phyloP scores from a whole-genome alignment of 2,888 invertebrate genomes.

The Syrista parreyssii region DNA sequence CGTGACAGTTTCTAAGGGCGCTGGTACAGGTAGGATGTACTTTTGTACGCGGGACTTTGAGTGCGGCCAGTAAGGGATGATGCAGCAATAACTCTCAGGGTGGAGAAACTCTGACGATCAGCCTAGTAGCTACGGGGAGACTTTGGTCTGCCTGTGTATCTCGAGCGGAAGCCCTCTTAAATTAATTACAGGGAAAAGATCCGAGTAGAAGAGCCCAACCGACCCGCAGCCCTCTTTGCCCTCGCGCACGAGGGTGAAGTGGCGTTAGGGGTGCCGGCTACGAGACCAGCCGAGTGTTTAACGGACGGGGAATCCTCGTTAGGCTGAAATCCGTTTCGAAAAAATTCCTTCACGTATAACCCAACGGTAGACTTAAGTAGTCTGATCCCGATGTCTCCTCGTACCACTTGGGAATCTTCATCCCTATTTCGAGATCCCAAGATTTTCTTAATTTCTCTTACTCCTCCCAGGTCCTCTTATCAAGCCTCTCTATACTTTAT shows the following conservation, averaged over 20 bases:
- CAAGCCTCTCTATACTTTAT: neutral
- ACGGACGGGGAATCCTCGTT: constrained; percentile 54
- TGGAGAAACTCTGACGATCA: neutral
- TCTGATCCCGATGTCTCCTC: constrained; percentile 16
- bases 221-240: constrained; percentile 18
- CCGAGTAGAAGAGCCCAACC: constrained; percentile 50
- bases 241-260: constrained; percentile 22
- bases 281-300: constrained; percentile 44
- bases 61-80: neutral
- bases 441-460: neutral
- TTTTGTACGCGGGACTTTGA: neutral
- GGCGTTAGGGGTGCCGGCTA: neutral
- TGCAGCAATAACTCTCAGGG: neutral
- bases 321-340: constrained; percentile 37
- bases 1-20: too few species aligned
- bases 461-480: neutral
- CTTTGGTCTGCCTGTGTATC: constrained; percentile 24
- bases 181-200: constrained; percentile 65
- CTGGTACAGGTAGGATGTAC: neutral
- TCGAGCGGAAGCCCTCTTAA: constrained; percentile 59
- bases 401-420: constrained; percentile 3
- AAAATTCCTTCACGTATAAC: constrained; percentile 44
- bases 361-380: constrained; percentile 41
- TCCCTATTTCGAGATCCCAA: neutral
- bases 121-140: neutral